Conservation (phyloP, 2,888 invertebrate species). For the Antheraea assamensis region DNA sequence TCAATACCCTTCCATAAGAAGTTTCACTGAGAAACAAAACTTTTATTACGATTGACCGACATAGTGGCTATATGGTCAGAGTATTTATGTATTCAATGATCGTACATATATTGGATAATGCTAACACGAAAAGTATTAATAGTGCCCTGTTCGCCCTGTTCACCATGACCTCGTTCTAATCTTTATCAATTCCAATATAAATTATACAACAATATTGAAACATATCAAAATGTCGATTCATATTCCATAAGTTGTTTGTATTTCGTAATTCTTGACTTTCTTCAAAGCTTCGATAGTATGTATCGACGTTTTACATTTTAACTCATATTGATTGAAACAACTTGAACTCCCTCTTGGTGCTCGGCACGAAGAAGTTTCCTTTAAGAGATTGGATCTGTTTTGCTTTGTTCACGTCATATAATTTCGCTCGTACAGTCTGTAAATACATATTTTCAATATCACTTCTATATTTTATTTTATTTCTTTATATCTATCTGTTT, state of each 20-base stretch:
- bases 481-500: conserved; percentile 12
- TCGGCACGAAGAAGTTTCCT: conserved; percentile 33
- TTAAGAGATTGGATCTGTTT: conserved; percentile 37
- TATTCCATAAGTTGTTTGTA: background rate
- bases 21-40: no score
- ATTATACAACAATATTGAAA: background rate
- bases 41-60: no score
- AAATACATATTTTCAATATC: conserved; percentile 1
- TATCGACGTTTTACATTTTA: conserved; percentile 7
- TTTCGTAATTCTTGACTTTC: background rate
- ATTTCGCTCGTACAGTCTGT: conserved; percentile 7
- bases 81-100: no score
- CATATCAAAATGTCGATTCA: background rate
- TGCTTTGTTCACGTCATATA: conserved; percentile 27
- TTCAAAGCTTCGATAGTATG: background rate
- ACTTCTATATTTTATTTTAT: background rate
- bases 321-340: conserved; percentile 9
- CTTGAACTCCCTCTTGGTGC: conserved; percentile 20
- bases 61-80: no score
- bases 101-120: no score
- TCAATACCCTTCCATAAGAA: no score
- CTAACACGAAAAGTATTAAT: no score
- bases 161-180: no score
- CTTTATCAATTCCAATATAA: background rate
- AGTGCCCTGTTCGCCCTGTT: no score